Evolutionary conservation across 2,797 vertebrate genomes (phyloP).

Genomic region (Stomatorhinus walkeri): DNA sequence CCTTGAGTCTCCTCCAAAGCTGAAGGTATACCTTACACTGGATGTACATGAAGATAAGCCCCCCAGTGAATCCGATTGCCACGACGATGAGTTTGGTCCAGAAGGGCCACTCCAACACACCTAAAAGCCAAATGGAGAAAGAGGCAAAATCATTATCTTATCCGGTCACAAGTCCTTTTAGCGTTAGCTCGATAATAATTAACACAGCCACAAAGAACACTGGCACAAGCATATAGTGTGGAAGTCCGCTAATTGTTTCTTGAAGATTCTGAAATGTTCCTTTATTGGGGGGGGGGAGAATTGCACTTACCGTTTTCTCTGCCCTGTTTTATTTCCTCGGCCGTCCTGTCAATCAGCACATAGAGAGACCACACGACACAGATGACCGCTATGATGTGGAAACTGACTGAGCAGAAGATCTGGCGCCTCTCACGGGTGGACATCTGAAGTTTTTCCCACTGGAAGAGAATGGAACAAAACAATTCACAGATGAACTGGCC

Average conservation of each 20-base stretch:
- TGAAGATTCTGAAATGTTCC: background rate
- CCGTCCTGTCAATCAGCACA: slow-evolving; percentile 76
- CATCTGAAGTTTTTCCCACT: slow-evolving; percentile 98
- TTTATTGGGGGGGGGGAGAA: background rate
- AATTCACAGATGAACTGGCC: background rate
- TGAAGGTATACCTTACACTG: slow-evolving; percentile 94
- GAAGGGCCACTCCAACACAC: slow-evolving; percentile 92
- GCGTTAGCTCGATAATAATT: background rate
- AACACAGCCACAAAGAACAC: background rate
- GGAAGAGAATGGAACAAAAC: slow-evolving; percentile 28
- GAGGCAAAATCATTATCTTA: background rate
- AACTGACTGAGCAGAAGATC: slow-evolving; percentile 88
- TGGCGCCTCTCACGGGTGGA: slow-evolving; percentile 82
- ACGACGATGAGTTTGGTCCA: slow-evolving; percentile 96
- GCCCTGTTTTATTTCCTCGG: slow-evolving; percentile 85
- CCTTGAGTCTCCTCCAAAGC: slow-evolving; percentile 91
- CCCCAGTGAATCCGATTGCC: slow-evolving; percentile 80
- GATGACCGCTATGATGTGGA: slow-evolving; percentile 84
- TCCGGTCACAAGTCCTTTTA: background rate
- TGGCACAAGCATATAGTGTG: background rate
- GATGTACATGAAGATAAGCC: slow-evolving; percentile 95
- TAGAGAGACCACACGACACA: slow-evolving; percentile 92
- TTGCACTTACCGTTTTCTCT: slow-evolving; percentile 67
- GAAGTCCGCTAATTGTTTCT: background rate
- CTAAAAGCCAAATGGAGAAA: slow-evolving; percentile 45